Base-by-base conservation (phyloP, 2,888 invertebrate species). In the Labia minor region DNA sequence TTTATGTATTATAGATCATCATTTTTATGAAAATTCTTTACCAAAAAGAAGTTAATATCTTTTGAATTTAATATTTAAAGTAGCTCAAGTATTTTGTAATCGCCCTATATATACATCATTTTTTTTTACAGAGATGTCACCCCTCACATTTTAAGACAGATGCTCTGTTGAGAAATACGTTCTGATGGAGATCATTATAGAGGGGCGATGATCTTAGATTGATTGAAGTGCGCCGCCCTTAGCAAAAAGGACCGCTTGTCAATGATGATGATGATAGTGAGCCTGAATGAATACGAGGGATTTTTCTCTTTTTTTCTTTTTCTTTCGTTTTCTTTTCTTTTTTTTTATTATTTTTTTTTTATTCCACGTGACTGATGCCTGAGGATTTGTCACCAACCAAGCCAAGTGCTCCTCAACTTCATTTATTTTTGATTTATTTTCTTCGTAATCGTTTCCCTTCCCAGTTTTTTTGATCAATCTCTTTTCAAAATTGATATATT, bases 101-200 rank as follows among this genome's bases (percentile, higher is more conserved):
- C n/a, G n/a, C n/a, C n/a, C n/a, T n/a, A n/a, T n/a, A n/a, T n/a
- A n/a, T n/a, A n/a, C n/a, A n/a, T n/a, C n/a, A n/a, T 49, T 49
- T 49, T 10, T 49, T 49, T 49, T 49, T 10, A n/a, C n/a, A n/a
- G n/a, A n/a, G n/a, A 8, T 8, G 26, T 26, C 26, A 3, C 8
- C 26, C n/a, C 49, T 14, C 49, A 3, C n/a, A 3, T 49, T 14
- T 49, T 49, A 49, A 49, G 49, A 49, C 49, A 49, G 49, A 49
- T 49, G 49, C 49, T 49, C 49, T 14, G n/a, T 26, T 16, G 16
- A 49, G 49, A 49, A 49, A 49, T 11, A 49, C 49, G 49, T 8
- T 49, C 49, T 49, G 49, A 49, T 49, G 49, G 49, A 49, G 49
- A 49, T 49, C 49, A 49, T 49, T 49, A 49, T 49, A 49, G 4